Conservation (phyloP, 2,888 invertebrate species). For the Zhuqinia jingwanae region DNA sequence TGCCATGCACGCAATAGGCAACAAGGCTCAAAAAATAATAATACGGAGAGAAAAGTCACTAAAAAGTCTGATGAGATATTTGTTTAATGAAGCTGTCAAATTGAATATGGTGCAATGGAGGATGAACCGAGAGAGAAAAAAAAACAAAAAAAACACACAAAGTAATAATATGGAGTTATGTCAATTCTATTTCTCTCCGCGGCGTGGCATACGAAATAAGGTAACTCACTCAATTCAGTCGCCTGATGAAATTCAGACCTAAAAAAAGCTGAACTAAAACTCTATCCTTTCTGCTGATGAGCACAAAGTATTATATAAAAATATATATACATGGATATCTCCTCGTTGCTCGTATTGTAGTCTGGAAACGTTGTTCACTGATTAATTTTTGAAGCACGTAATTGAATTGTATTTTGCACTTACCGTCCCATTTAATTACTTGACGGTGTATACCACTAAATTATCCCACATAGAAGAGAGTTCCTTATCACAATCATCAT, state of each 20-base stretch:
- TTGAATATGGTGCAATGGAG: constrained; percentile 45
- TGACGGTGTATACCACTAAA: constrained; percentile 1
- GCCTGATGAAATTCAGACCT: too few species aligned
- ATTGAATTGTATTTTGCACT: constrained; percentile 69
- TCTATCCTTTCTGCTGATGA: too few species aligned
- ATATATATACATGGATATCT: too few species aligned
- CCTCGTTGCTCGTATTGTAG: too few species aligned
- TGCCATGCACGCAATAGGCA: background rate
- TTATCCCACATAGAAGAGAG: background rate
- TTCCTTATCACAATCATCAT: constrained; percentile 34
- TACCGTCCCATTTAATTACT: constrained; percentile 60
- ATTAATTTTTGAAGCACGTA: constrained; percentile 64
- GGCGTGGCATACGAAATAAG: background rate
- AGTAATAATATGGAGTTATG: constrained; percentile 43
- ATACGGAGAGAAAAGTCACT: constrained; percentile 16
- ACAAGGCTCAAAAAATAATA: background rate
- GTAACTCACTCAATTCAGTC: too few species aligned
- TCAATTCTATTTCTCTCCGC: constrained; percentile 26
- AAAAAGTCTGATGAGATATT: constrained; percentile 43
- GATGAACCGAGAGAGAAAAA: constrained; percentile 19
- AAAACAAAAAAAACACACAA: background rate
- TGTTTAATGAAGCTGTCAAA: constrained; percentile 68
- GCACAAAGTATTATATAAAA: too few species aligned
- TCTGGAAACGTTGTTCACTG: background rate
- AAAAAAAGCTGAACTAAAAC: too few species aligned